Evolutionary conservation across 1,140 invertebrate species (phyloP), one percentile per base, ranked within the genome.

Genomic region (Stegodyphus dumicola): DNA sequence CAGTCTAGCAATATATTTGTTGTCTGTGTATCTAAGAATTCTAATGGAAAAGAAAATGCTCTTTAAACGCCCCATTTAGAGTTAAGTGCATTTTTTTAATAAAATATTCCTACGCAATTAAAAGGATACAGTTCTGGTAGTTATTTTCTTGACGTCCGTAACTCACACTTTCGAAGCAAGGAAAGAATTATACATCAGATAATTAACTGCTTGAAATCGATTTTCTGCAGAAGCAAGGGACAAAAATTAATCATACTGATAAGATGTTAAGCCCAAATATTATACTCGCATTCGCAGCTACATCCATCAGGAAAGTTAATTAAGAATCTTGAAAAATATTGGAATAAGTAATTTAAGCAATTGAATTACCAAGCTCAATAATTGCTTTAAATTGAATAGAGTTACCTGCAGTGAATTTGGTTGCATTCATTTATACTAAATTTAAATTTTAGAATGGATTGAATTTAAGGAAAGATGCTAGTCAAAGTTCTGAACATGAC

Each of bases 291-390:
- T 77, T 77, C 76, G 56, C 48, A 67, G 66, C 76, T 53, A 66
- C 76, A 77, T 77, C 76, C 60, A 67, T 77, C 76, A 77, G 76
- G 65, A 11, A n/a, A 77, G 76, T 77, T 77, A 77, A 77, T 77
- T 77, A 77, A 77, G 49, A 67, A 67, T 17, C 76, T 51, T 65
- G 76, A 77, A 77, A 77, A 77, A 77, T 77, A 56, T 52, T 49
- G 11, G 64, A 56, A 65, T 65, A 77, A 66, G 76, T 67, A 77
- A 77, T 77, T 77, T 77, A 52, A 66, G 76, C 33, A 77, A 56
- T 33, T 52, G 76, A 67, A 77, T 66, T 67, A 66, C 33, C 33
- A 66, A 51, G 60, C 51, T 56, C 64, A 67, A 77, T 77, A 66
- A 77, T 77, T 77, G 51, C 76, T 77, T 67, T 15, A 77, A 67